A percentile compares a stretch with the other conserved stretches of the same genome.
These are phyloP conservation scores for Tachina lurida DNA, from an alignment of 2,888 invertebrate species.

Conservation along the genomic window DNA sequence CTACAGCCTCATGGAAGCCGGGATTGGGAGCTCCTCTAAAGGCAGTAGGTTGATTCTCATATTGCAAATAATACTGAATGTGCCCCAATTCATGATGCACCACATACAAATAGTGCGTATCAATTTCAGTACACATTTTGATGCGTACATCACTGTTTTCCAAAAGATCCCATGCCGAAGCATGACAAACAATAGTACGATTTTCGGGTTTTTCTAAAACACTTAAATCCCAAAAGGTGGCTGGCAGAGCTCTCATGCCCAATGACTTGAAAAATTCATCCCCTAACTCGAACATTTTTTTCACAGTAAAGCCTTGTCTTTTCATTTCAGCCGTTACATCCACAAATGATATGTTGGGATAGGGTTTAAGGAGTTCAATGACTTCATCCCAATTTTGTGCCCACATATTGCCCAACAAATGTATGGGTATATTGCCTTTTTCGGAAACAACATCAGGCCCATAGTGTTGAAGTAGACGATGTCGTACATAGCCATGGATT, in stretches of 20 bases:
- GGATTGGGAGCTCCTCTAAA: conserved; percentile 85
- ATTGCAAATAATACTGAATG: conserved; percentile 87
- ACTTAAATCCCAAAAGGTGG: conserved; percentile 91
- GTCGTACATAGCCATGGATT: conserved; percentile 91
- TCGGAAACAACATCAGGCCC: conserved; percentile 87
- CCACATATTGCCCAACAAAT: conserved; percentile 91
- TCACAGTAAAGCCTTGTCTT: conserved; percentile 88
- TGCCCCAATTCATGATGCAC: conserved; percentile 89
- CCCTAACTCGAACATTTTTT: conserved; percentile 91
- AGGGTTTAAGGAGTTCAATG: conserved; percentile 86
- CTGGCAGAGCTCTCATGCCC: conserved; percentile 90
- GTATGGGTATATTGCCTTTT: conserved; percentile 90
- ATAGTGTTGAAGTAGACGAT: conserved; percentile 87
- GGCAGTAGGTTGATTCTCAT: conserved; percentile 84
- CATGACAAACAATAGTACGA: conserved; percentile 91
- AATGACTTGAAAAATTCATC: conserved; percentile 93
- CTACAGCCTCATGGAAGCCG: conserved; percentile 89
- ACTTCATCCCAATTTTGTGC: conserved; percentile 88
- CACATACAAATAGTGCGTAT: conserved; percentile 84
- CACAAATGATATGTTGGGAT: conserved; percentile 87
- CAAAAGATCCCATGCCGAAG: conserved; percentile 94
- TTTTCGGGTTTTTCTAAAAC: conserved; percentile 90
- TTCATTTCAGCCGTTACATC: conserved; percentile 89
- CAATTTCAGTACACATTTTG: conserved; percentile 86
- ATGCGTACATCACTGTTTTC: conserved; percentile 91